Conservation (phyloP, 2,888 invertebrate species). For the Drosophila dives region DNA sequence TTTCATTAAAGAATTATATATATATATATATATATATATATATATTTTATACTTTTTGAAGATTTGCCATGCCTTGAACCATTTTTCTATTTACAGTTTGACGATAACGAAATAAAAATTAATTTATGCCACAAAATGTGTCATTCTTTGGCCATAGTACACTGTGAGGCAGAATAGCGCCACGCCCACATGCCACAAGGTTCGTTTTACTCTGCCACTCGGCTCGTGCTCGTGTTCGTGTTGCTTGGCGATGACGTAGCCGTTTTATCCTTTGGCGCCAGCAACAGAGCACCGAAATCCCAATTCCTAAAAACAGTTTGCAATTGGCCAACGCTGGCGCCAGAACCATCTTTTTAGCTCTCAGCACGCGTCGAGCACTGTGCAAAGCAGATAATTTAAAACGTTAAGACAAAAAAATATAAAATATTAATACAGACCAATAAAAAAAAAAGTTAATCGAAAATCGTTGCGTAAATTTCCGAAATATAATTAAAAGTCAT, state of each 20-base stretch:
- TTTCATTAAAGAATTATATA: background rate
- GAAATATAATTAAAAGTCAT: background rate
- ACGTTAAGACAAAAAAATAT: conserved; percentile 1
- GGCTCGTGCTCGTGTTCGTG: conserved; percentile 11
- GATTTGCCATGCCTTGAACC: too few relatives aligned
- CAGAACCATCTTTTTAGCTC: conserved; percentile 34
- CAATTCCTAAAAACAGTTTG: conserved; percentile 61
- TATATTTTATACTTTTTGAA: too few relatives aligned
- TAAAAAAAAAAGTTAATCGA: background rate
- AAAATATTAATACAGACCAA: background rate
- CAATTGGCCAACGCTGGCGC: conserved; percentile 70
- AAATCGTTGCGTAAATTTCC: background rate
- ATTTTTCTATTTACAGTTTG: background rate
- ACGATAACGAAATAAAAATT: background rate
- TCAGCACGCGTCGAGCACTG: conserved; percentile 14
- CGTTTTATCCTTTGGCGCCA: conserved; percentile 56
- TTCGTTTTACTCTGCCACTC: conserved; percentile 31
- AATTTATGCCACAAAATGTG: background rate
- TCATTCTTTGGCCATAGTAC: background rate
- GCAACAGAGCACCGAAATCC: conserved; percentile 42
- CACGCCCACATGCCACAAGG: conserved; percentile 46
- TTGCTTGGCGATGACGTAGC: conserved; percentile 62
- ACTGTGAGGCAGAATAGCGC: background rate
- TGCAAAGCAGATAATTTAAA: background rate
- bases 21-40: background rate